Evolutionary conservation across 1,140 invertebrate genomes (phyloP).

Genomic region (Steinernema khuongi): DNA sequence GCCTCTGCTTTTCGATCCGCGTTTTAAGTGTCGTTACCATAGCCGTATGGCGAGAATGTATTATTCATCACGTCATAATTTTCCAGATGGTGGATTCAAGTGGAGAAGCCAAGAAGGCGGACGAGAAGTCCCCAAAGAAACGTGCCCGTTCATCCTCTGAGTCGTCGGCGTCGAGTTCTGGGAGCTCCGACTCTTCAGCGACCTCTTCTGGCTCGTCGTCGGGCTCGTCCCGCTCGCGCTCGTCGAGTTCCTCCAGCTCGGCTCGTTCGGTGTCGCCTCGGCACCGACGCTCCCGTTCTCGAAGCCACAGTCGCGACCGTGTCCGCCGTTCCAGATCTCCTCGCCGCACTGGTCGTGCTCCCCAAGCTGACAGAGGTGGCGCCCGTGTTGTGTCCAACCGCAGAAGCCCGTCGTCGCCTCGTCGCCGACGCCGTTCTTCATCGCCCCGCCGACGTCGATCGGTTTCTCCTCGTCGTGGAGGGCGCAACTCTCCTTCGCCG

Average conservation of each 20-base stretch:
- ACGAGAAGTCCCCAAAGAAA: not conserved
- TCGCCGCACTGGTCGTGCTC: not conserved
- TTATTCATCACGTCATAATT: not conserved
- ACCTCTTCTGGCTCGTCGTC: conserved; percentile 28
- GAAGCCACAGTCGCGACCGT: not conserved
- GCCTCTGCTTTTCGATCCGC: no score
- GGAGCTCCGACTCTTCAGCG: conserved; percentile 62
- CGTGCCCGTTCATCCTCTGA: not conserved
- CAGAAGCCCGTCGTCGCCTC: conserved; percentile 22
- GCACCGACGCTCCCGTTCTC: not conserved
- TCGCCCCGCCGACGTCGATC: conserved; percentile 41
- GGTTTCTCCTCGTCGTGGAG: conserved; percentile 41
- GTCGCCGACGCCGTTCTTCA: conserved; percentile 27
- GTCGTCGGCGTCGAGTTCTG: not conserved
- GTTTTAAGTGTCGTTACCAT: not conserved
- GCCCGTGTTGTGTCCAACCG: conserved; percentile 20
- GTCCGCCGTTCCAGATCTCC: conserved; percentile 18
- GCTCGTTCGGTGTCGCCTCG: not conserved
- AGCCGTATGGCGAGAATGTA: not conserved
- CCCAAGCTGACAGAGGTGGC: not conserved
- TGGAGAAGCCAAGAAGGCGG: not conserved
- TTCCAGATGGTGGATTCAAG: conserved; percentile 6
- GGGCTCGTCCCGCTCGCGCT: conserved; percentile 34
- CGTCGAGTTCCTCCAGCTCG: conserved; percentile 40
- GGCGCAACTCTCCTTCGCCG: conserved; percentile 35